These are phyloP conservation scores for Conchocele bisecta DNA, from an alignment of 2,888 invertebrate species.

Conservation along the genomic window DNA sequence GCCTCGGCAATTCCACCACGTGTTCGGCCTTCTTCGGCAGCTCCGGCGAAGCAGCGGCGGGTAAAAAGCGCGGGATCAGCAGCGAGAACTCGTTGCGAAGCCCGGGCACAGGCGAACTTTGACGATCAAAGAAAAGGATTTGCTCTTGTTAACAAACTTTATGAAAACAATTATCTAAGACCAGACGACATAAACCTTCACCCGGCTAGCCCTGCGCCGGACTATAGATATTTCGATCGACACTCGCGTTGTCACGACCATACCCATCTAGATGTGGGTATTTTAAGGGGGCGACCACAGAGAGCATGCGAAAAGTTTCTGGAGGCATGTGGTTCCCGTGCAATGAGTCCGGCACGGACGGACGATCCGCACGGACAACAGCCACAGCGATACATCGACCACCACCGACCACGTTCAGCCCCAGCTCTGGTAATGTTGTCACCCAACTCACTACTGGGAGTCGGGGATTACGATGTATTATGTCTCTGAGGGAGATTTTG, in stretches of 20 bases:
- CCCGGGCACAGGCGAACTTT: slow-evolving; percentile 26
- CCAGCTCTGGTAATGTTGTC: slow-evolving; percentile 65
- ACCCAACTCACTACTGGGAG: too few relatives aligned
- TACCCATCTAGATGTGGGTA: slow-evolving; percentile 62
- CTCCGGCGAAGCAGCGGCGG: slow-evolving; percentile 27
- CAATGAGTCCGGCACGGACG: slow-evolving; percentile 47
- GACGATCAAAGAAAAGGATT: slow-evolving; percentile 61
- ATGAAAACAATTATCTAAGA: slow-evolving; percentile 55
- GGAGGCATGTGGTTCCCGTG: slow-evolving; percentile 48
- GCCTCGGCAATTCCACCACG: slow-evolving; percentile 39
- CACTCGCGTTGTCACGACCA: slow-evolving; percentile 72
- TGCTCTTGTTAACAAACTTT: slow-evolving; percentile 66
- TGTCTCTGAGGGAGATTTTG: too few relatives aligned
- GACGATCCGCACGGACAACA: slow-evolving; percentile 57
- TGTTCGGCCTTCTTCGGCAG: slow-evolving; percentile 39
- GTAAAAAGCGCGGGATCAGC: slow-evolving; percentile 58
- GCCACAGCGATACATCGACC: slow-evolving; percentile 67
- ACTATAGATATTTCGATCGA: slow-evolving; percentile 69
- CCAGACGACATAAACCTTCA: slow-evolving; percentile 55
- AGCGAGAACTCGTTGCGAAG: slow-evolving; percentile 43
- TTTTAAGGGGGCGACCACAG: slow-evolving; percentile 62
- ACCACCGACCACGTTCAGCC: slow-evolving; percentile 69
- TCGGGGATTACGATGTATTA: too few relatives aligned
- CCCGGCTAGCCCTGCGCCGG: slow-evolving; percentile 65
- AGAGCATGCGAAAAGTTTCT: slow-evolving; percentile 62